Conservation (phyloP, 2,888 invertebrate species). For the Pachycephus smyrnensis region DNA sequence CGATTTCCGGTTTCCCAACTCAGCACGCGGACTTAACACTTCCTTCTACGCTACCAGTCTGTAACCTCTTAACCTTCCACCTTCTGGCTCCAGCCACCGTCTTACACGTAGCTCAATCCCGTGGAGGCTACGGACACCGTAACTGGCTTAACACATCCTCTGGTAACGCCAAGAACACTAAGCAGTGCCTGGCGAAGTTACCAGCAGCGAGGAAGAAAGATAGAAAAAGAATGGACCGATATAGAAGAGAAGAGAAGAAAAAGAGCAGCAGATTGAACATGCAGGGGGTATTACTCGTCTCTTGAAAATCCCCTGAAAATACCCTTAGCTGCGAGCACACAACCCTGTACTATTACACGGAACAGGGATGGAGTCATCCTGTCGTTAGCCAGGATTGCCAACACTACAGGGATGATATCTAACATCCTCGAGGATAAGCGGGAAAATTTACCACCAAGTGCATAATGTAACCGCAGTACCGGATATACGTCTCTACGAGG, state of each 20-base stretch:
- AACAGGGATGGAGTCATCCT: neutral
- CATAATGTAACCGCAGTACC: neutral
- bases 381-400: neutral
- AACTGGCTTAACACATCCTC: constrained; percentile 46
- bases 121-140: constrained; percentile 35
- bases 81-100: constrained; percentile 32
- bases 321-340: neutral
- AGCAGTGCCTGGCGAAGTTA: constrained; percentile 3
- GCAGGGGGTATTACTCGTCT: neutral
- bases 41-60: constrained; percentile 22
- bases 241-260: neutral
- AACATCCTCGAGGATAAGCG: neutral
- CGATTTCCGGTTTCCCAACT: neutral
- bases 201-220: constrained; percentile 23
- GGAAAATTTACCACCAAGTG: neutral
- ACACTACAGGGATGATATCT: neutral
- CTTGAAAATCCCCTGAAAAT: neutral
- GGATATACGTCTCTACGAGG: neutral
- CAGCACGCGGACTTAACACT: neutral
- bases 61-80: constrained; percentile 11
- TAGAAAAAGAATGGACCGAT: constrained; percentile 13
- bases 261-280: neutral
- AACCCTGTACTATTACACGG: neutral
- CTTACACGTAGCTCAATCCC: constrained; percentile 26
- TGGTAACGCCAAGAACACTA: constrained; percentile 43